Conservation (phyloP, 2,888 invertebrate species). For the Calameuta filiformis region DNA sequence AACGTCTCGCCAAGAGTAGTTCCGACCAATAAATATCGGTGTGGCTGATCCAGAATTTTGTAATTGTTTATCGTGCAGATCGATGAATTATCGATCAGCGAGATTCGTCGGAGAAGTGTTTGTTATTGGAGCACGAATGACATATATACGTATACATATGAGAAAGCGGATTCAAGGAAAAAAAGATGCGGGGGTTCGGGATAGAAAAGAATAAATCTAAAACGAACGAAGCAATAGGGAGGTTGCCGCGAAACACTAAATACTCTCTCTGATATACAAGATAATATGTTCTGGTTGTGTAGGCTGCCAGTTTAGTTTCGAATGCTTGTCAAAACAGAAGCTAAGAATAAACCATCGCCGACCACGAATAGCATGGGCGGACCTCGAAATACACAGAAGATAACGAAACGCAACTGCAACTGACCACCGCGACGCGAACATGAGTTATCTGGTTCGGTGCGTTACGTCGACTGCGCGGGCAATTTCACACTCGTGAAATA, state of each 20-base stretch:
- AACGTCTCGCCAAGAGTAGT: too few species aligned
- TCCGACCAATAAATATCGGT: too few species aligned
- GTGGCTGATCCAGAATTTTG: neutral
- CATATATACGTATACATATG: too few species aligned
- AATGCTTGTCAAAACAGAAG: constrained; percentile 33
- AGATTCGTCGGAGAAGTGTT: too few species aligned
- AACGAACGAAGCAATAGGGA: neutral
- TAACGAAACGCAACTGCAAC: neutral
- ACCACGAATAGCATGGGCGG: constrained; percentile 2
- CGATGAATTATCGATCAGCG: neutral
- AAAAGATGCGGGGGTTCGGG: too few species aligned
- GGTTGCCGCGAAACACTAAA: neutral
- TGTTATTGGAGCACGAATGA: too few species aligned
- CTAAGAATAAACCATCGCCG: constrained; percentile 30
- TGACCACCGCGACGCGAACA: neutral
- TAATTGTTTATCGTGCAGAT: neutral
- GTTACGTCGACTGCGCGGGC: neutral
- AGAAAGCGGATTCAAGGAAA: too few species aligned
- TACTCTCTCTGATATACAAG: neutral
- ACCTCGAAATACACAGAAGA: neutral
- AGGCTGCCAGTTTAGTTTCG: constrained; percentile 21
- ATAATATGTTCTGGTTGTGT: neutral
- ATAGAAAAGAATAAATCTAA: neutral
- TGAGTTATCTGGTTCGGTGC: neutral
- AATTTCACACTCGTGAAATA: neutral